phyloP scores from a whole-genome alignment of 2,888 invertebrate genomes.

The Leucophora obtusa region DNA sequence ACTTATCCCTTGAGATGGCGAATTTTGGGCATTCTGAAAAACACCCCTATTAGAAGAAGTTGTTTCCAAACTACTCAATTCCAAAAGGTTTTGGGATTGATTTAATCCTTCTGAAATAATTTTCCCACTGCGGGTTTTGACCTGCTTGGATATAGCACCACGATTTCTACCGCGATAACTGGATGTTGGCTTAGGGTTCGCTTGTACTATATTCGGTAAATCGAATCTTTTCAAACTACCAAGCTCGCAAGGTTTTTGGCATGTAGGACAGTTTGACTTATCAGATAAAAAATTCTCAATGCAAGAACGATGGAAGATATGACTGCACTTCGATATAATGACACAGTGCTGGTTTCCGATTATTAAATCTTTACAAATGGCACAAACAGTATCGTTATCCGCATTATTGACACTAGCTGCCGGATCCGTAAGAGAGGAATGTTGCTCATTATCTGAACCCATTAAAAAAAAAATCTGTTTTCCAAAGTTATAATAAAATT shows the following conservation, averaged over 20 bases:
- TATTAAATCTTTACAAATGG: background rate
- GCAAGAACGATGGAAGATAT: slow-evolving; percentile 23
- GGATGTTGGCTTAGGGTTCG: background rate
- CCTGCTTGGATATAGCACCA: too few species aligned
- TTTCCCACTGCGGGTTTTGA: too few species aligned
- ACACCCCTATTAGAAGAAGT: background rate
- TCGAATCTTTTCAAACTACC: background rate
- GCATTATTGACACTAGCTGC: background rate
- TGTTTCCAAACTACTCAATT: background rate
- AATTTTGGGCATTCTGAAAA: too few species aligned
- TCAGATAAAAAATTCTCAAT: slow-evolving; percentile 10
- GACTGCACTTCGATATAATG: slow-evolving; percentile 2
- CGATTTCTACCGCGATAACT: background rate
- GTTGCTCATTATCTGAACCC: background rate
- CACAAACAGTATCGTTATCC: background rate
- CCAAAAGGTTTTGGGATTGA: background rate
- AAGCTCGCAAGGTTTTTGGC: slow-evolving; percentile 10
- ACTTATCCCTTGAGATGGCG: too few species aligned
- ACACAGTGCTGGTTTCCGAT: slow-evolving; percentile 8
- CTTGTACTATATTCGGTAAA: background rate
- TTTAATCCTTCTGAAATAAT: background rate
- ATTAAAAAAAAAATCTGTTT: too few species aligned
- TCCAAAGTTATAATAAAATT: too few species aligned
- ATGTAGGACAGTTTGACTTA: background rate
- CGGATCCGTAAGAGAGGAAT: too few species aligned